Evolutionary conservation across 2,888 invertebrate genomes (phyloP).

Genomic region (Corbicula japonica): DNA sequence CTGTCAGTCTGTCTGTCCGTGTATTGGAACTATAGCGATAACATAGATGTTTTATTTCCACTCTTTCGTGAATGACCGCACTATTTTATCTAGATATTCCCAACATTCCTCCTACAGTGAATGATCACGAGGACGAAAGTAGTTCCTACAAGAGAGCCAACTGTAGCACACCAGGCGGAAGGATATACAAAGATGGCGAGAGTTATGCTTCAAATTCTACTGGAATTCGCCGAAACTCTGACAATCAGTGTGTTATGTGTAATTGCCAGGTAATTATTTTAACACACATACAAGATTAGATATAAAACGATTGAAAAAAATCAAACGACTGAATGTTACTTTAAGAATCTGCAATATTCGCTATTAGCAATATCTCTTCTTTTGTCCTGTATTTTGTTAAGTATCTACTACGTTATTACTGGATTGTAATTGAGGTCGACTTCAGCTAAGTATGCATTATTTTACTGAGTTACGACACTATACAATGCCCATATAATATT

Average conservation of each 20-base stretch:
- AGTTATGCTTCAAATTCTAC: constrained; percentile 86
- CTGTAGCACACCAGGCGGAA: constrained; percentile 84
- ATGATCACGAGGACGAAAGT: constrained; percentile 65
- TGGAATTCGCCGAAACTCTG: constrained; percentile 81
- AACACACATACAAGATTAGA: too few species aligned
- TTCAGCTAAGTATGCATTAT: too few species aligned
- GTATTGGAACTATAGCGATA: too few species aligned
- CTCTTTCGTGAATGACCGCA: constrained; percentile 66
- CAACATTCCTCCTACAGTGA: constrained; percentile 84
- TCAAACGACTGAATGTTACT: too few species aligned
- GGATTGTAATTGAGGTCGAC: too few species aligned
- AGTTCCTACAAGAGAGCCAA: constrained; percentile 51
- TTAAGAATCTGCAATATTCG: too few species aligned
- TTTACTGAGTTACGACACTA: too few species aligned
- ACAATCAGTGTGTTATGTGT: constrained; percentile 87
- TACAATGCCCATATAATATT: too few species aligned
- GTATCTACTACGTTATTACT: too few species aligned
- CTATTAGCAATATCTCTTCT: too few species aligned
- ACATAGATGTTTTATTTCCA: constrained; percentile 57
- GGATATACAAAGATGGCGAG: constrained; percentile 85
- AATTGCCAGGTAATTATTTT: constrained; percentile 84
- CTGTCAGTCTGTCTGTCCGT: too few species aligned
- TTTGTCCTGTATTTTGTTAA: too few species aligned
- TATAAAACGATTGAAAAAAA: neutral
- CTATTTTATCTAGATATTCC: constrained; percentile 82